Conservation (phyloP, 1,140 invertebrate genomes). For the Lasaia peninsularis region DNA sequence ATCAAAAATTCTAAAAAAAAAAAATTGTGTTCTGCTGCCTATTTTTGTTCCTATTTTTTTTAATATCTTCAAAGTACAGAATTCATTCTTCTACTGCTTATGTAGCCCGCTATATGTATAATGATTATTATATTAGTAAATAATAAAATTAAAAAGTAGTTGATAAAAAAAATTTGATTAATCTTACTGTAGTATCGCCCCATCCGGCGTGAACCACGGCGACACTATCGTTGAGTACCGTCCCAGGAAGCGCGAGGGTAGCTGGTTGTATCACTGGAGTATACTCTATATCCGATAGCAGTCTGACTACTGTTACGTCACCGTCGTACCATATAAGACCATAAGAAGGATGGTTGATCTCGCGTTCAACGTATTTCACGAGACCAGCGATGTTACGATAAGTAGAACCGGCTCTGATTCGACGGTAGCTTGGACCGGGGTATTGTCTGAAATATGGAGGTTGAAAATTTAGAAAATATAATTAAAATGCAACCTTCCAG, state of each 20-base stretch:
- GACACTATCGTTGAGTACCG: constrained; percentile 29
- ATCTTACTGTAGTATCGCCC: constrained; percentile 38
- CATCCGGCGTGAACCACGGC: constrained; percentile 41
- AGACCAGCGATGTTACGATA: constrained; percentile 27
- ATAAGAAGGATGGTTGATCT: constrained; percentile 34
- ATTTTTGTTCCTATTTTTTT: too few species aligned
- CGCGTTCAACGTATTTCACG: constrained; percentile 19
- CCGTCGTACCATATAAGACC: constrained; percentile 24
- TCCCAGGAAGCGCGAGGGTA: constrained; percentile 25
- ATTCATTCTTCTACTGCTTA: not conserved
- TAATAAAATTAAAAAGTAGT: too few species aligned
- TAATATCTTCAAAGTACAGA: not conserved
- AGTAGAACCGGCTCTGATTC: constrained; percentile 35
- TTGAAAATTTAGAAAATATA: too few species aligned
- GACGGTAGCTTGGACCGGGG: constrained; percentile 18
- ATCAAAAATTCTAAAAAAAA: not conserved
- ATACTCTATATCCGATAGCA: constrained; percentile 19
- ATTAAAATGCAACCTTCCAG: too few species aligned
- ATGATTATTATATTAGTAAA: too few species aligned
- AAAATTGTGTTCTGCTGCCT: too few species aligned
- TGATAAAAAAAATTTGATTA: not conserved
- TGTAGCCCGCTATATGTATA: too few species aligned
- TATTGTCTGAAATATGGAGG: too few species aligned
- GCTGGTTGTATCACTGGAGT: constrained; percentile 24
- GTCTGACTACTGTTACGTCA: constrained; percentile 37